These are phyloP conservation scores for Musca vetustissima DNA, from an alignment of 1,140 invertebrate genomes.

Conservation along the genomic window DNA sequence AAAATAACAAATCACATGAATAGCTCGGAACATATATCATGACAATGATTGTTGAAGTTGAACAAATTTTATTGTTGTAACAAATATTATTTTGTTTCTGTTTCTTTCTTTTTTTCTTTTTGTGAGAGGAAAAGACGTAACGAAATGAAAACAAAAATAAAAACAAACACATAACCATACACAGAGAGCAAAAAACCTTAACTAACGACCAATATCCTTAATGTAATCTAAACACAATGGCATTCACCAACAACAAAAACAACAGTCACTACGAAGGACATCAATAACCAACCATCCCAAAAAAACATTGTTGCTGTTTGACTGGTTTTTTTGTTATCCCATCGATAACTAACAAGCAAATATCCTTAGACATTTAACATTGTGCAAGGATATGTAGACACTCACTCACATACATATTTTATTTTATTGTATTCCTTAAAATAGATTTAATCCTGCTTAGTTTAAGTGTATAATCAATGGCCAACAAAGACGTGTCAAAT, in stretches of 20 bases:
- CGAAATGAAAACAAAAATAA: slow-evolving; percentile 22
- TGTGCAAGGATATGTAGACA: too few species aligned
- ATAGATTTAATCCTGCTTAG: slow-evolving; percentile 17
- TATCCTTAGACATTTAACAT: too few species aligned
- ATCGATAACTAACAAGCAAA: too few species aligned
- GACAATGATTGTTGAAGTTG: slow-evolving; percentile 15
- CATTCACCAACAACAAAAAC: neutral
- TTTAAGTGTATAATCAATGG: slow-evolving; percentile 27
- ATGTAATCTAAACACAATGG: slow-evolving; percentile 15
- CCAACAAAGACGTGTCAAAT: slow-evolving; percentile 28
- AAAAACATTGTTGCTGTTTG: too few species aligned
- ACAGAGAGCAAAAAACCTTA: slow-evolving; percentile 10
- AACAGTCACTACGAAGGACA: neutral
- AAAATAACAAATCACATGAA: too few species aligned
- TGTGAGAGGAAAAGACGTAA: neutral
- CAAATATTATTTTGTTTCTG: neutral
- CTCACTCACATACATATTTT: neutral
- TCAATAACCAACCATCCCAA: too few species aligned
- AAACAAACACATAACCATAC: neutral
- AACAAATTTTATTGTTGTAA: slow-evolving; percentile 23
- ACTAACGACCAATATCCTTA: slow-evolving; percentile 29
- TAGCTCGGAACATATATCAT: slow-evolving; percentile 2
- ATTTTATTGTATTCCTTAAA: neutral
- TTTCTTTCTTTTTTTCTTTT: too few species aligned
- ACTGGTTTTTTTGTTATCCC: too few species aligned